Base-by-base conservation (phyloP, 92 coral and sea anemone genomes). In the Epizoanthus ramosus region DNA sequence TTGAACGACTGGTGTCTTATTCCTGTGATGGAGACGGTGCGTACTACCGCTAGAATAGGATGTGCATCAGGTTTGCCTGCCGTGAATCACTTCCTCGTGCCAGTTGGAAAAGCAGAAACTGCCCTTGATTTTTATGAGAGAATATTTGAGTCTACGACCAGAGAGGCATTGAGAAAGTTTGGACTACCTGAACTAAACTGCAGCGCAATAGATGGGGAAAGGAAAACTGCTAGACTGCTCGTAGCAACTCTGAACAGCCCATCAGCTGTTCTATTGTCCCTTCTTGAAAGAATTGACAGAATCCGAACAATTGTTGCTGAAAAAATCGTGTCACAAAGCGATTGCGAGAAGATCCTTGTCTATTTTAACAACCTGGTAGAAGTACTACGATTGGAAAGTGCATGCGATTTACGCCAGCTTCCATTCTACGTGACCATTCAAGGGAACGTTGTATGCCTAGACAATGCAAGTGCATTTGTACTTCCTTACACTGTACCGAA, bases 1-100 rank as follows among this genome's bases (percentile, higher is more conserved):
- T 56, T 90, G 0, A 79, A 24, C 21, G 74, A 72, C 28, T 92
- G 94, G 93, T 83, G 94, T 64, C 84, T 92, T 69, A 24, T 92
- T 12, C 94, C 97, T 3, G 94, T 83, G 31, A 81, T 84, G 16
- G 87, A 90, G 33, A 77, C 82, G 16, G 28, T 1, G 5, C 33
- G 28, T 15, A 17, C n/a, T 14, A 5, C 23, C n/a, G 14, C 12
- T 12, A 17, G 41, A 39, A 45, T 35, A n/a, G 5, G 14, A 2
- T 1, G 5, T 7, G 0, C 3, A 19, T 15, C 4, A 35, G 3
- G 43, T 8, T 3, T 35, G 21, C 1, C 39, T 1, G 72, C 63
- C 12, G 17, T n/a, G 16, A 41, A 84, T 15, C 92, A 90, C 71
- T 70, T 56, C 17, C 86, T 93, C 2, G 87, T 84, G 16, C 94